Evolutionary conservation across 2,797 vertebrate species (phyloP).

Genomic region (Nasua narica): DNA sequence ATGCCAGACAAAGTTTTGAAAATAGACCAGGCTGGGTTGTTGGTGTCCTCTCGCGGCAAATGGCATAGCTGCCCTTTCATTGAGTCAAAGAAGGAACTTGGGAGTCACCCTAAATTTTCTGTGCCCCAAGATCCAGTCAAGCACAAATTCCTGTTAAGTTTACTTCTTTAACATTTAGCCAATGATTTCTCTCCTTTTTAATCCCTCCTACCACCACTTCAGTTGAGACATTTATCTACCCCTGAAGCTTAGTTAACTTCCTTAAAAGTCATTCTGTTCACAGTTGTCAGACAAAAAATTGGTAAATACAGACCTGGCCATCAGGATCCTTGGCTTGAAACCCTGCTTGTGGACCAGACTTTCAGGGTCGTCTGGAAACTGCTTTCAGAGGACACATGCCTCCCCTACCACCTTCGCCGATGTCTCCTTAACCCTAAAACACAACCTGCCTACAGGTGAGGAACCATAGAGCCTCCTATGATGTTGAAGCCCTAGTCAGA

Average conservation of each 20-base stretch:
- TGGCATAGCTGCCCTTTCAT: background rate
- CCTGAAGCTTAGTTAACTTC: background rate
- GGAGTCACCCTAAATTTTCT: background rate
- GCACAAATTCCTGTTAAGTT: background rate
- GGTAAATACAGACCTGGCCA: background rate
- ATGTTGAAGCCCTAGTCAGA: too few species aligned
- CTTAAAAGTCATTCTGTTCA: background rate
- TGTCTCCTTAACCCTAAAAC: background rate
- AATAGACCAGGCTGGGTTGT: background rate
- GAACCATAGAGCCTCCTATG: background rate
- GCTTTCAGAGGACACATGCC: background rate
- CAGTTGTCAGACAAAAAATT: background rate
- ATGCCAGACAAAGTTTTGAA: constrained; percentile 57
- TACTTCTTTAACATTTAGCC: background rate
- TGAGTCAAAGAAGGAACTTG: background rate
- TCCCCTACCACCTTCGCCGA: background rate
- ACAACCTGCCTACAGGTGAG: background rate
- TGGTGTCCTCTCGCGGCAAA: background rate
- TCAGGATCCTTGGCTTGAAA: background rate
- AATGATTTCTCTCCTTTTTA: background rate
- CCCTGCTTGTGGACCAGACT: background rate
- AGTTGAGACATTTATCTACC: background rate
- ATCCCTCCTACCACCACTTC: background rate
- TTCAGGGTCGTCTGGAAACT: background rate
- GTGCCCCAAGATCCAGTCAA: background rate